phyloP scores from a whole-genome alignment of 2,888 invertebrate genomes.

The Ennomos erosarius region DNA sequence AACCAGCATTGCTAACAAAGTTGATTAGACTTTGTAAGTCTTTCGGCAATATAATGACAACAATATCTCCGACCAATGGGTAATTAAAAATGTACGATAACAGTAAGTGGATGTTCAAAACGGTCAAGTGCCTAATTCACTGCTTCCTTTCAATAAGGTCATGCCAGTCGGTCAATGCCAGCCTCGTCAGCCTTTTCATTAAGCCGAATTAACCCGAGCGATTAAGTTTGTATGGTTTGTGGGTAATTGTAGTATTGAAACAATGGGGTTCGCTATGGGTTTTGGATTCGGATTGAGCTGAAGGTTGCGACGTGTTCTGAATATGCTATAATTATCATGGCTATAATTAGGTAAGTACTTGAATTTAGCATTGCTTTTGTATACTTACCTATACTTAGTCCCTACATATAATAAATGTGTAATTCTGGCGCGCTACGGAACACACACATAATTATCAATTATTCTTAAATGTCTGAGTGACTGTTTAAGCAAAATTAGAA shows the following conservation, averaged over 20 bases:
- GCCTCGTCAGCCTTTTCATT: conserved; percentile 26
- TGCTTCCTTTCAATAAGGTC: conserved; percentile 23
- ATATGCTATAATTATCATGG: conserved; percentile 46
- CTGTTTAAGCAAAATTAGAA: no score
- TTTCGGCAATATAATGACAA: conserved; percentile 3
- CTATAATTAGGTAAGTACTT: no score
- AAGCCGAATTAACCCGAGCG: conserved; percentile 20
- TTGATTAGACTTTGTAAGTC: no score
- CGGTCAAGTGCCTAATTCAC: conserved; percentile 22
- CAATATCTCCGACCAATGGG: conserved; percentile 9
- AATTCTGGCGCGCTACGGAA: no score
- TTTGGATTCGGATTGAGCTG: conserved; percentile 41
- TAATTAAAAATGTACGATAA: conserved; percentile 22
- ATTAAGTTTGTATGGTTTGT: conserved; percentile 30
- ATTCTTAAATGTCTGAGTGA: no score
- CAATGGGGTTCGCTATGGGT: conserved; percentile 54
- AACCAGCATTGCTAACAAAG: no score
- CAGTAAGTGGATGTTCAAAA: conserved; percentile 21
- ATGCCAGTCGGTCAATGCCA: conserved; percentile 38
- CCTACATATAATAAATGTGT: no score
- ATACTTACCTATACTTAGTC: no score
- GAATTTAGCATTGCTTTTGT: no score
- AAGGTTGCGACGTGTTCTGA: conserved; percentile 43
- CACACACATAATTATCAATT: no score
- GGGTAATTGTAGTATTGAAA: conserved; percentile 51